Base-by-base conservation (phyloP, 2,797 vertebrate genomes). In the Zalophus californianus region DNA sequence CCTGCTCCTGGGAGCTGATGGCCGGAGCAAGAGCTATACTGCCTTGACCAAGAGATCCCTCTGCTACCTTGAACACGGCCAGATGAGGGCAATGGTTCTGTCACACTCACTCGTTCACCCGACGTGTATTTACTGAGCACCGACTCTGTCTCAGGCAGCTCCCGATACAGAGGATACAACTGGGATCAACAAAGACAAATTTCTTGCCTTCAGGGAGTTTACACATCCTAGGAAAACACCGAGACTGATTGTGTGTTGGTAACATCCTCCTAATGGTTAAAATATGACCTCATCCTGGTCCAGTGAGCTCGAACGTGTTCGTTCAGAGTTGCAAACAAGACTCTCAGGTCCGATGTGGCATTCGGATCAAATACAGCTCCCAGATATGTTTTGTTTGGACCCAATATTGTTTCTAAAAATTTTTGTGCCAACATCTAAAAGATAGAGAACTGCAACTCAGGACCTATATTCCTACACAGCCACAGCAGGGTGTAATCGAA, bases 391-490 rank as follows among this genome's bases (percentile, higher is more conserved):
- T 77, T 62, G 13, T 92, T 58, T 77, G 48, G 58, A 50, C 16
- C 16, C 14, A 7, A 9, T 11, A 15, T 23, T 80, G 35, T 80
- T 92, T 90, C 83, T 58, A 21, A 21, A 16, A 11, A 12, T 14
- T 90, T 52, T 20, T 16, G 16, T 25, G 35, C 78, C 68, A 48
- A 58, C 70, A 54, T 77, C 86, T 83, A 52, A 50, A 86, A 91
- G 29, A 41, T 52, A 7, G 72, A 88, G 80, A 66, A 56, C 23
- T 56, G 12, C 5, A 66, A 23, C 29, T 70, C 14, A 3, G 56
- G 56, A 48, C 23, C 58, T 82, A 1, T 41, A n/a, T 35, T 87
- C 58, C 58, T 56, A 23, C 7, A 7, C 0, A 10, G 38, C 1
- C 11, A 41, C 5, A 3, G 12, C 3, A 5, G 20, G 48, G 29